A percentile compares a stretch with the other conserved stretches of the same genome.
Evolutionary conservation across 2,113 vertebrate species (phyloP).

Genomic region (Pachyramphus minor): DNA sequence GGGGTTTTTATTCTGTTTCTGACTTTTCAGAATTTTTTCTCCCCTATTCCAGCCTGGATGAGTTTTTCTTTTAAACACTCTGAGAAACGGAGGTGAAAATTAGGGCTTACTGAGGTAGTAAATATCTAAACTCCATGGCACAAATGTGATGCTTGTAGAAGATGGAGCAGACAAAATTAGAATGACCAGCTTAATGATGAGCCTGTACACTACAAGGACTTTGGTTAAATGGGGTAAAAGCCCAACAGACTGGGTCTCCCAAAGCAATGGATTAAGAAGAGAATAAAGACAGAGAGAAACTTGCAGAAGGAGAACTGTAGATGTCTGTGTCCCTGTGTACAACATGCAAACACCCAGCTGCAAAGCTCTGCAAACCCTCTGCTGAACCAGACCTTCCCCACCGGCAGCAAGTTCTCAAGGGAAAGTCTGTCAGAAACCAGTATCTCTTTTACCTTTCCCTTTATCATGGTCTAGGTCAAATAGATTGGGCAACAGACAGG

Average conservation of each 20-base stretch:
- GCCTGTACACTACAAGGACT: neutral
- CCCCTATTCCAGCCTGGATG: neutral
- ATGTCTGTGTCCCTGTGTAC: neutral
- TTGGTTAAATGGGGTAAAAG: neutral
- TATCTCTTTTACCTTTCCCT: neutral
- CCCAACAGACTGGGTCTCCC: neutral
- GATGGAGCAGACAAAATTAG: neutral
- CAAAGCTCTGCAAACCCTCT: neutral
- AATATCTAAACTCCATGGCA: neutral
- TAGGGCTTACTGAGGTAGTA: neutral
- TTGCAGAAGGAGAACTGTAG: neutral
- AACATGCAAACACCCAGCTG: neutral
- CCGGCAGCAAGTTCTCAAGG: neutral
- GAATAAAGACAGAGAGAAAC: neutral
- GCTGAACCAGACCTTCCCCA: neutral
- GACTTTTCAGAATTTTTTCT: neutral
- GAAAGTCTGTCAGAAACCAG: neutral
- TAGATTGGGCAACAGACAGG: conserved; percentile 8
- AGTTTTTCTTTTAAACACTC: neutral
- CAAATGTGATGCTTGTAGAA: neutral
- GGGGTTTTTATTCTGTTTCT: neutral
- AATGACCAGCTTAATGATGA: neutral
- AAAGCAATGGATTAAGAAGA: neutral
- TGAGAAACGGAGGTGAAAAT: neutral
- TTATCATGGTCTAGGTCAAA: neutral